Base-by-base conservation (phyloP, 2,888 invertebrate genomes). In the Malthinus seriepunctatus region DNA sequence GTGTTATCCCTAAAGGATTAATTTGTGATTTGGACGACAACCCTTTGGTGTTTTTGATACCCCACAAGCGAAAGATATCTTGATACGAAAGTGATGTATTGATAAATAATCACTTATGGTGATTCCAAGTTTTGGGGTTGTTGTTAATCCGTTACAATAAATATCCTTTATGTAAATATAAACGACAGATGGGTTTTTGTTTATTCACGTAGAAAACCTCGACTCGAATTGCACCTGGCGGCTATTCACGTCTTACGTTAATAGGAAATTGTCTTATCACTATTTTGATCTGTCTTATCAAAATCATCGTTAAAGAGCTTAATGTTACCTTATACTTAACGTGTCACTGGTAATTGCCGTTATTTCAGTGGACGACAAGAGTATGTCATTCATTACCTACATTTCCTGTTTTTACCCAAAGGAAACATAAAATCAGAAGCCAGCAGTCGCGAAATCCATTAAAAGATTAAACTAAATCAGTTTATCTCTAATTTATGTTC, bases 181-280 rank as follows among this genome's bases (percentile, higher is more conserved):
- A 46, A 44, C 60, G 57, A 64, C 65, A 67, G 67, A 67, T 67
- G 67, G 60, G 60, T 15, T 48, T 56, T 54, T 67, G 68, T 66
- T 71, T 66, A 70, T 69, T 71, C 69, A 69, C 68, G 71, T 72
- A 69, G 70, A 71, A 73, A 69, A 69, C 68, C 68, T 52, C 64
- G 67, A 65, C 66, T 70, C 67, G 64, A 65, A 73, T 70, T 69
- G 72, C 75, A 75, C 73, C 75, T 75, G 74, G 73, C 71, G 71
- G 70, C 69, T 63, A 65, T 70, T 60, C 60, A 65, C 62, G 63
- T 66, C 63, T 63, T 69, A 69, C 74, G 73, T 74, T 74, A 73
- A 72, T 68, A 70, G 70, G 63, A 60, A 63, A 65, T 63, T 57
- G 67, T 61, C 67, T 70, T 74, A 74, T 74, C 74, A 67, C 69